Base-by-base conservation (phyloP, 2,797 vertebrate genomes). In the Sebastes flavidus region DNA sequence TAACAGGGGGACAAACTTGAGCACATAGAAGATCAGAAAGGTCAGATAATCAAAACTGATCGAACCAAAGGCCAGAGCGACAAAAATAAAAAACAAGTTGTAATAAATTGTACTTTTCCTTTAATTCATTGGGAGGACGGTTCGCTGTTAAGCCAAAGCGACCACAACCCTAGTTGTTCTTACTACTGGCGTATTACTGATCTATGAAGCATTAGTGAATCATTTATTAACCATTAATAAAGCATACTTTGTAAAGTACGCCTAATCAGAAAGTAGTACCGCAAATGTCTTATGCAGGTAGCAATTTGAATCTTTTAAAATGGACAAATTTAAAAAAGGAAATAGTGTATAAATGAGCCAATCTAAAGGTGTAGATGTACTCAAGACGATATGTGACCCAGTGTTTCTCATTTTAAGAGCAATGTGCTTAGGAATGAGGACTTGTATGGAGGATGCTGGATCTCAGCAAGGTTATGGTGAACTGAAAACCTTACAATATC, bases 401-500 rank as follows among this genome's bases (percentile, higher is more conserved):
- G 52, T 61, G 32, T 76, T 78, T 69, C 36, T 78, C 6, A 58
- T 29, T 65, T 73, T 20, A 66, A 22, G 71, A 83, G 56, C 65
- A 70, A 72, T 68, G 29, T 77, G 76, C 58, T 49, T 62, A 42
- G 30, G 9, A 75, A 65, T 32, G 14, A 56, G 8, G 20, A 30
- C 70, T 65, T 29, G n/a, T 32, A 46, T 58, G 70, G 38, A 71
- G 36, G 67, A 56, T 62, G 75, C 52, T 77, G 61, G 22, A 67
- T 55, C 34, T 63, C 55, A 78, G 62, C 70, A 58, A 16, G 30
- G 22, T 66, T 74, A 20, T 29, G n/a, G 71, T 75, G 16, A 71
- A 46, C 49, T 59, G 80, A 76, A 84, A 78, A 89, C 72, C 52
- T 79, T 68, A 75, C 22, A 81, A 52, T 52, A 76, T 83, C 84